Conservation (phyloP, 2,888 invertebrate genomes). For the Cryptocephalus primarius region DNA sequence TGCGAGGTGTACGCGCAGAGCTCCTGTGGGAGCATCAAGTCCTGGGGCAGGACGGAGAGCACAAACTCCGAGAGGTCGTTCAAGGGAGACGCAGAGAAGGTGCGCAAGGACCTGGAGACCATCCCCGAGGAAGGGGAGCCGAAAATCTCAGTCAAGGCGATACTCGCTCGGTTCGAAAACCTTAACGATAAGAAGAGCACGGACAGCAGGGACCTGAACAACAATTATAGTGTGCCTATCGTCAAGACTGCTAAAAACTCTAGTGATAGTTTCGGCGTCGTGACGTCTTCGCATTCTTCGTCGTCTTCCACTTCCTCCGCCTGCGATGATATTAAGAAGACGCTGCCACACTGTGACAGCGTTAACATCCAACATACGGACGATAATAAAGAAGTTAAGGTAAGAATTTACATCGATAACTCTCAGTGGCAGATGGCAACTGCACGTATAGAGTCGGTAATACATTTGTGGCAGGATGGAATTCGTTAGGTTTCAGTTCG, state of each 20-base stretch:
- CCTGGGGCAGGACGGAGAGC: slow-evolving; percentile 22
- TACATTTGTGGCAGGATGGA: too few relatives aligned
- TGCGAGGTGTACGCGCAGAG: slow-evolving; percentile 34
- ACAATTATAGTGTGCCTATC: slow-evolving; percentile 6
- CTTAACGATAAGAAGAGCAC: slow-evolving; percentile 31
- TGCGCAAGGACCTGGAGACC: slow-evolving; percentile 35
- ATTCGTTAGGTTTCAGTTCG: too few relatives aligned
- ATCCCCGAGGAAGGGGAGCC: slow-evolving; percentile 71
- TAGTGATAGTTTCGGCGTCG: slow-evolving; percentile 6
- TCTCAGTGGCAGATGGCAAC: too few relatives aligned
- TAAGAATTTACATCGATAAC: too few relatives aligned
- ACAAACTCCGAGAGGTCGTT: slow-evolving; percentile 22
- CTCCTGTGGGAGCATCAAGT: slow-evolving; percentile 26
- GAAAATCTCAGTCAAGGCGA: slow-evolving; percentile 76
- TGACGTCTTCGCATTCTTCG: slow-evolving; percentile 2
- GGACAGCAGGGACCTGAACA: slow-evolving; percentile 10
- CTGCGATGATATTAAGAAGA: background rate
- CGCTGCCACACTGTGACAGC: background rate
- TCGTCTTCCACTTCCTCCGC: background rate
- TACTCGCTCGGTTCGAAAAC: slow-evolving; percentile 67
- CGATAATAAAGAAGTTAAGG: too few relatives aligned
- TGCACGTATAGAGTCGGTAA: too few relatives aligned
- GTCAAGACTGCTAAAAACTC: slow-evolving; percentile 6
- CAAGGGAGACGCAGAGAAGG: slow-evolving; percentile 21
- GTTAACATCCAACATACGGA: background rate